Conservation (phyloP, 2,113 vertebrate genomes). For the Ursus arctos region DNA sequence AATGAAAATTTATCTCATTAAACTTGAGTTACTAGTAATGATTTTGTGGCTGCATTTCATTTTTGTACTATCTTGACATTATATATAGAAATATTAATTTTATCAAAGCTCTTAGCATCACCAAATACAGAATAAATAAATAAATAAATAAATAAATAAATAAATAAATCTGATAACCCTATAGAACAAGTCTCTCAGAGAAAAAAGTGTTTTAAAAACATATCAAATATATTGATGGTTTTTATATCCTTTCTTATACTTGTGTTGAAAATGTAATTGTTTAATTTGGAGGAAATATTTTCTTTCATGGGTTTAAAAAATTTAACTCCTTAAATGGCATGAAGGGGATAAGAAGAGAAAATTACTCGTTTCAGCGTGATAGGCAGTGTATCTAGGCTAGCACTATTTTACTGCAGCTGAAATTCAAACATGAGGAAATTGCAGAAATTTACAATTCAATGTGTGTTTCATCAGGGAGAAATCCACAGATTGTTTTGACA, state of each 20-base stretch:
- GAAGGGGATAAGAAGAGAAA: slow-evolving; percentile 74
- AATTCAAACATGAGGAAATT: slow-evolving; percentile 90
- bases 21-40: slow-evolving; percentile 52
- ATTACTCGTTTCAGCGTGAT: slow-evolving; percentile 80
- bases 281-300: slow-evolving; percentile 5
- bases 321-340: slow-evolving; percentile 83
- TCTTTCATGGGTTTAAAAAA: slow-evolving; percentile 48
- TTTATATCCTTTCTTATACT: slow-evolving; percentile 58
- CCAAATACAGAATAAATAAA: slow-evolving; percentile 42
- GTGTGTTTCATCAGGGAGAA: slow-evolving; percentile 90
- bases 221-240: slow-evolving; percentile 9
- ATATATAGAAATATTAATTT: slow-evolving; percentile 50
- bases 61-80: slow-evolving; percentile 42
- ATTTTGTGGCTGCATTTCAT: slow-evolving; percentile 37
- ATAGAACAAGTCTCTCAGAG: slow-evolving; percentile 53
- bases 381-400: slow-evolving; percentile 76
- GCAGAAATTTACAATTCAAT: slow-evolving; percentile 93
- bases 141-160: background rate
- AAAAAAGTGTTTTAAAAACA: slow-evolving; percentile 36
- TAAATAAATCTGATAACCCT: background rate
- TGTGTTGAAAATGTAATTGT: slow-evolving; percentile 68
- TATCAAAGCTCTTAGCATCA: slow-evolving; percentile 46
- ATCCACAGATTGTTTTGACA: slow-evolving; percentile 94
- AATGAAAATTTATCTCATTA: slow-evolving; percentile 70
- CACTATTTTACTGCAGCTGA: slow-evolving; percentile 86